Evolutionary conservation across 2,888 invertebrate species (phyloP), one percentile per base, ranked within the genome.

Genomic region (Athalia circularis): DNA sequence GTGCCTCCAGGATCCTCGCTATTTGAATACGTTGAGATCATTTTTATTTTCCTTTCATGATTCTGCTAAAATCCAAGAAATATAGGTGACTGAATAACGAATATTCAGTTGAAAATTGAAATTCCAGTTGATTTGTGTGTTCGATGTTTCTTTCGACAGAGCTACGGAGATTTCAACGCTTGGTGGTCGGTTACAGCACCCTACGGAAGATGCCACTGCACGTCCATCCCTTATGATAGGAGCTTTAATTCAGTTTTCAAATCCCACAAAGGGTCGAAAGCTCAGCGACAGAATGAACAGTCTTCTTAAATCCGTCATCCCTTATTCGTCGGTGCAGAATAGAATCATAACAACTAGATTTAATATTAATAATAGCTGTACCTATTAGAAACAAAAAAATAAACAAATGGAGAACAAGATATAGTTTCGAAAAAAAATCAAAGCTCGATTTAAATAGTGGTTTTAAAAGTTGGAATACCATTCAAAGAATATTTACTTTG

Each of bases 241-340:
- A 57, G 72, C 4, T 45, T 57, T 47, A 29, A 15, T 59, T 47
- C 5, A 47, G 47, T 72, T 72, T 72, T 59, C 29, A 72, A 72
- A 72, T 11, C 59, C 45, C 47, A 47, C 72, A 59, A 57, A 59
- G 52, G 59, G 47, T 43, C 43, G n/a, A 13, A 47, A 50, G 59
- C 7, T 13, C 5, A 11, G n/a, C 45, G 3, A 15, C 5, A 29
- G 59, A 59, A 57, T 72, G 47, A 59, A 15, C 59, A 72, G 72
- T 72, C 59, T 72, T 15, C 72, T 45, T n/a, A 72, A 72, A 72
- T 72, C 72, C 59, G 13, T 47, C 57, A 72, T 13, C 72, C 72
- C 4, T 72, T 7, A 47, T n/a, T 54, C 43, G 7, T 29, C 68
- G 5, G 54, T 50, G 13, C n/a, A 6, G 4, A 15, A 54, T 50